Base-by-base conservation (phyloP, 2,888 invertebrate species). In the Synergus laeviventris region DNA sequence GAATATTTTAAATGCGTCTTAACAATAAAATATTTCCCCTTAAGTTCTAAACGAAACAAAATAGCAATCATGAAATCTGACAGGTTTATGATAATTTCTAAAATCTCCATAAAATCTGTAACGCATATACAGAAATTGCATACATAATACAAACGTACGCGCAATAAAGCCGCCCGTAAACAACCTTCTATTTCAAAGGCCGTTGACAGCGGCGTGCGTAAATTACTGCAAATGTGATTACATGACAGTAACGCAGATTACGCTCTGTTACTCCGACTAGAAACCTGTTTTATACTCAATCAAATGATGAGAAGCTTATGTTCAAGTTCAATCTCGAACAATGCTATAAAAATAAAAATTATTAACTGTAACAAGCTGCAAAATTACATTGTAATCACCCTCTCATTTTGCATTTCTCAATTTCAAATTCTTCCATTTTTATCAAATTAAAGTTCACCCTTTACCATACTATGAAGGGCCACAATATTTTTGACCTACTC, bases 111-210 rank as follows among this genome's bases (percentile, higher is more conserved):
- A 8, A 49, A 49, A 49, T 49, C 7, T n/a, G 49, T 49, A 49
- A 16, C n/a, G n/a, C 49, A 49, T 49, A n/a, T 14, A n/a, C 49
- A 49, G n/a, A 49, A 49, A 49, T n/a, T 49, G 18, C n/a, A 49
- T 49, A 9, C 49, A 18, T 49, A 18, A n/a, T 49, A 49, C 49
- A n/a, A 49, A 49, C 16, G 14, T 49, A 49, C 8, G 49, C n/a
- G 49, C 49, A 18, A 18, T 49, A 49, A 49, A 49, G 49, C n/a
- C 8, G n/a, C 9, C 49, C 49, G 49, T 49, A 49, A 49, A 49
- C 49, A 49, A 49, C 49, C n/a, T 49, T 49, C 49, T 49, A 49
- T 49, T 49, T 49, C 49, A 49, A 49, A 49, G n/a, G 49, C n/a
- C 49, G 49, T 18, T 49, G 49, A 49, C 49, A 49, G 49, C 49